Base-by-base conservation (phyloP, 2,888 invertebrate genomes). In the Melitaea athalia region DNA sequence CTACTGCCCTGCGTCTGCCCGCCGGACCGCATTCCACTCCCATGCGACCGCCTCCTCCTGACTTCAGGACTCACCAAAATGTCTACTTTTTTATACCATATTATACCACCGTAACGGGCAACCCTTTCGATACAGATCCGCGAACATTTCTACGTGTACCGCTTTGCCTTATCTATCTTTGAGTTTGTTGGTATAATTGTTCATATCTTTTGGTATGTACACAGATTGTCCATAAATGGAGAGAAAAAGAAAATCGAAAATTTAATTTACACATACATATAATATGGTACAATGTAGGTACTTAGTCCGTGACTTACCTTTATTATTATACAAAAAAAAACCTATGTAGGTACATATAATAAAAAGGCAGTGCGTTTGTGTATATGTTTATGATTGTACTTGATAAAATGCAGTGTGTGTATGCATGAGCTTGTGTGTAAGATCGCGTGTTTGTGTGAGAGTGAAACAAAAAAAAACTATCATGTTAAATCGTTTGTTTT, bases 1-100 rank as follows among this genome's bases (percentile, higher is more conserved):
- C 63, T 75, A 49, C 72, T 69, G 59, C 72, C 52, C 69, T 59
- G 60, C 77, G 67, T 62, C 73, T 73, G 77, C 74, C 72, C 75
- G 86, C 85, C 84, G 88, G 86, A 92, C 92, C 89, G 89, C 92
- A 92, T 92, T 92, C 92, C 92, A 85, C 92, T 92, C 92, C 92
- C 92, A 92, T 89, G 89, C 91, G 90, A 88, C 91, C 85, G 75
- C 74, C 68, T 85, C 74, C 68, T 85, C 83, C 82, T 77, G 76
- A 69, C 78, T 78, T 77, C 86, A 85, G 88, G 86, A 87, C 83
- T 86, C 85, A 81, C 89, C 87, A 83, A 91, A 91, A 89, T 87
- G 85, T 88, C 85, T 84, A 86, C 86, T 86, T 88, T n/a, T 85
- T 87, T 87, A 38, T 38, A 38, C 38, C 38, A 38, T 38, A 86